These are phyloP conservation scores for Troglohyphantes excavatus DNA, from an alignment of 2,888 invertebrate species.

Conservation along the genomic window DNA sequence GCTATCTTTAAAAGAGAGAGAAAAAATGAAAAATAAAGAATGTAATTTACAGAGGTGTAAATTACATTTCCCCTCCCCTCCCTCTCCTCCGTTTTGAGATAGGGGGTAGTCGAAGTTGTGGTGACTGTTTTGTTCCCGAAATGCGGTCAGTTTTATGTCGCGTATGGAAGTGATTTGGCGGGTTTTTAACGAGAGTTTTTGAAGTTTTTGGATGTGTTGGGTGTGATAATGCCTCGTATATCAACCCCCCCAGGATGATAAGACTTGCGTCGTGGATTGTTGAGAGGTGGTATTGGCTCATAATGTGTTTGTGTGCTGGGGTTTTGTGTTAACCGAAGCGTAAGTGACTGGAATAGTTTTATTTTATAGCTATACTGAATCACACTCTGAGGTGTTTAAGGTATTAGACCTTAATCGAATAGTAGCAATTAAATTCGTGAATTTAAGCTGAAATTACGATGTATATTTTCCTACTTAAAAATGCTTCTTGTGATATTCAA, in stretches of 20 bases:
- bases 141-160: constrained; percentile 68
- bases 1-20: constrained; percentile 52
- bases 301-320: neutral
- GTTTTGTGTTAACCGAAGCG: neutral
- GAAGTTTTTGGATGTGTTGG: constrained; percentile 25
- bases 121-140: constrained; percentile 38
- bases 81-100: constrained; percentile 22
- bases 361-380: neutral
- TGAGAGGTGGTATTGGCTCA: neutral
- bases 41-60: constrained; percentile 75
- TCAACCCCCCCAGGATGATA: constrained; percentile 33
- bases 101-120: constrained; percentile 35
- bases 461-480: too few species aligned
- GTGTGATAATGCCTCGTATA: constrained; percentile 42
- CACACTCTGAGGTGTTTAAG: neutral
- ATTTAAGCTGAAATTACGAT: too few species aligned
- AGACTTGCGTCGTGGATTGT: neutral
- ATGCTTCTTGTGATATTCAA: too few species aligned
- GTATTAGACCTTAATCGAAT: too few species aligned
- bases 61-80: constrained; percentile 37
- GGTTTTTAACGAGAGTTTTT: constrained; percentile 67
- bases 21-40: constrained; percentile 28
- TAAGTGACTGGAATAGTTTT: neutral
- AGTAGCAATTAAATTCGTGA: too few species aligned
- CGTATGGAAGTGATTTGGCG: constrained; percentile 50